A percentile compares a stretch with the other conserved stretches of the same genome.
phyloP scores from a whole-genome alignment of 2,113 vertebrate genomes.

The Odocoileus hemionus region DNA sequence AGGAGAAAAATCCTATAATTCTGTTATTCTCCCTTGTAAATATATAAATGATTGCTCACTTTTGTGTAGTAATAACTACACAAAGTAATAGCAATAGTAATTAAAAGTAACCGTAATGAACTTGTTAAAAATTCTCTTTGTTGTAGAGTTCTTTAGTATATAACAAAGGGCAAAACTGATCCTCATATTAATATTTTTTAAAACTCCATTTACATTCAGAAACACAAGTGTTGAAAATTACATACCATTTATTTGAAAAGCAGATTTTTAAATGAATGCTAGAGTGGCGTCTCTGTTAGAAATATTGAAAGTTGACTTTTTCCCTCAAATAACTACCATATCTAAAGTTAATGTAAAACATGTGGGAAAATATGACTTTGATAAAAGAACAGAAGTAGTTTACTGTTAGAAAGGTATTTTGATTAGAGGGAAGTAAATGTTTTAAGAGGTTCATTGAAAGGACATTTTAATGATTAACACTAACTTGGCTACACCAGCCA shows the following conservation, averaged over 20 bases:
- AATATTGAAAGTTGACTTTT: background rate
- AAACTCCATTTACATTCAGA: background rate
- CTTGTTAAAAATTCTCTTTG: background rate
- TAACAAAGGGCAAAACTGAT: background rate
- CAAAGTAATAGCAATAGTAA: background rate
- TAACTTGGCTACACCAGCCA: background rate
- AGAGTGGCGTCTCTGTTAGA: background rate
- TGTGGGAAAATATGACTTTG: background rate
- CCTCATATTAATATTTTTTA: background rate
- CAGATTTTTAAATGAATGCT: background rate
- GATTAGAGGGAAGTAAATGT: background rate
- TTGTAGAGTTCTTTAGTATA: background rate
- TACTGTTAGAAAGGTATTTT: background rate
- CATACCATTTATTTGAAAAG: background rate
- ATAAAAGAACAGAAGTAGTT: background rate
- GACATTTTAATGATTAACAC: conserved; percentile 64
- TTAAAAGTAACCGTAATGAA: background rate
- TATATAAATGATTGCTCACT: background rate
- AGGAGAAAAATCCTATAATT: background rate
- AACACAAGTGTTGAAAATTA: background rate
- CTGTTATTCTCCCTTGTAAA: background rate
- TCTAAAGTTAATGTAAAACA: background rate
- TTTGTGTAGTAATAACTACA: background rate
- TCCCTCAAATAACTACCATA: background rate
- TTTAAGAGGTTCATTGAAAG: conserved; percentile 31